A percentile compares a stretch with the other conserved stretches of the same genome.
phyloP scores from a whole-genome alignment of 2,888 invertebrate genomes.

The Lasioglossum villosulum region DNA sequence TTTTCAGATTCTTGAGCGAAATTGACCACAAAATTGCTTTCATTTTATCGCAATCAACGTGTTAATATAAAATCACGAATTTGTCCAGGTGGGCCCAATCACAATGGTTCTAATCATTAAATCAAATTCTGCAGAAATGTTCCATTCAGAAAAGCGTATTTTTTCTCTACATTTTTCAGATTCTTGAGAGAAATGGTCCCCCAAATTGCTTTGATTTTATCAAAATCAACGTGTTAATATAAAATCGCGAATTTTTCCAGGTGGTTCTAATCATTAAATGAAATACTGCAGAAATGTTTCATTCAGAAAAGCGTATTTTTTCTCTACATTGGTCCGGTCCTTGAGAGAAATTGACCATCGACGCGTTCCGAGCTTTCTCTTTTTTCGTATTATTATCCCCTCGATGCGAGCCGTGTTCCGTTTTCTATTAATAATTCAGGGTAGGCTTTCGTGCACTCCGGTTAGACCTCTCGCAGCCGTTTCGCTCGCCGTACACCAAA shows the following conservation, averaged over 20 bases:
- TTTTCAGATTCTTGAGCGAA: too few species aligned
- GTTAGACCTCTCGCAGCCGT: background rate
- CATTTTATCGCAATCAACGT: too few species aligned
- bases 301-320: background rate
- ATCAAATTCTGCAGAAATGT: background rate
- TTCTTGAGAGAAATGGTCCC: too few species aligned
- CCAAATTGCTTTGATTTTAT: too few species aligned
- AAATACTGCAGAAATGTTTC: background rate
- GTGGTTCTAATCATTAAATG: background rate
- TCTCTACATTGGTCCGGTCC: background rate
- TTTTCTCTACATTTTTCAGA: too few species aligned
- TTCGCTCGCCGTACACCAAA: background rate
- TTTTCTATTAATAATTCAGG: slow-evolving; percentile 45
- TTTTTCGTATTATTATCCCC: slow-evolving; percentile 35
- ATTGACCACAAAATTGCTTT: too few species aligned
- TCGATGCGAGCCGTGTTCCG: background rate
- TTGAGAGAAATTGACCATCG: background rate
- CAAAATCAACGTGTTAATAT: too few species aligned
- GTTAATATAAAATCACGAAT: too few species aligned
- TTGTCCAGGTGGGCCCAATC: too few species aligned
- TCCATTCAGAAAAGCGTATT: too few species aligned
- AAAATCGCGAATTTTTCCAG: background rate
- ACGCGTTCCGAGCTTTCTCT: slow-evolving; percentile 3
- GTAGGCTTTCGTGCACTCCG: slow-evolving; percentile 13
- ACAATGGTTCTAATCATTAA: background rate